Evolutionary conservation across 2,888 invertebrate species (phyloP).

Genomic region (Dastarcus helophoroides): DNA sequence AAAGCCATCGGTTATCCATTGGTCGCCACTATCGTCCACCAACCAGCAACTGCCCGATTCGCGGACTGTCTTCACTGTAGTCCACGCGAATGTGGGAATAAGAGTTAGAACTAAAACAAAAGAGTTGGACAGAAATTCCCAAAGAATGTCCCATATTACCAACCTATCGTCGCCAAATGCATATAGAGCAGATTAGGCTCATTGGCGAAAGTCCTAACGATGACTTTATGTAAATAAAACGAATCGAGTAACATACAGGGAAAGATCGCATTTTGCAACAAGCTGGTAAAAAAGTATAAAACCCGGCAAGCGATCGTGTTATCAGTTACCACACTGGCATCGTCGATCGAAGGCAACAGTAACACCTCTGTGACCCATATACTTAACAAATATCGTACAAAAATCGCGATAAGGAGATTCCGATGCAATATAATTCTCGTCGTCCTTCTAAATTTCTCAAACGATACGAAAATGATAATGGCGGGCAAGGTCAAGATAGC

Average conservation of each 20-base stretch:
- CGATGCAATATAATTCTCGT: slow-evolving; percentile 45
- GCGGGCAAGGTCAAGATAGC: slow-evolving; percentile 45
- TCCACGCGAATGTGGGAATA: slow-evolving; percentile 46
- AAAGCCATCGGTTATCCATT: slow-evolving; percentile 52
- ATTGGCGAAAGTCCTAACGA: slow-evolving; percentile 50
- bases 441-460: slow-evolving; percentile 42
- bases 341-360: slow-evolving; percentile 38
- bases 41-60: slow-evolving; percentile 51
- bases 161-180: slow-evolving; percentile 40
- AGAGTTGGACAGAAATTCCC: no score
- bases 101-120: slow-evolving; percentile 35
- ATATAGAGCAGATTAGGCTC: slow-evolving; percentile 42
- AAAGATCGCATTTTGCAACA: slow-evolving; percentile 49
- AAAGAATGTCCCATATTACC: slow-evolving; percentile 12
- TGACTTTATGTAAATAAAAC: slow-evolving; percentile 51
- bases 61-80: slow-evolving; percentile 38
- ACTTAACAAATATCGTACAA: slow-evolving; percentile 45
- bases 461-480: slow-evolving; percentile 44
- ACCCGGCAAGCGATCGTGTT: slow-evolving; percentile 44
- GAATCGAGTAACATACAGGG: slow-evolving; percentile 59
- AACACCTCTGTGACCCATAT: slow-evolving; percentile 46
- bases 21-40: slow-evolving; percentile 43
- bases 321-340: slow-evolving; percentile 39
- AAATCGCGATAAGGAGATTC: slow-evolving; percentile 47
- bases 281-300: slow-evolving; percentile 44